These are phyloP conservation scores for Idaea dimidiata DNA, from an alignment of 2,888 invertebrate genomes.

Conservation along the genomic window DNA sequence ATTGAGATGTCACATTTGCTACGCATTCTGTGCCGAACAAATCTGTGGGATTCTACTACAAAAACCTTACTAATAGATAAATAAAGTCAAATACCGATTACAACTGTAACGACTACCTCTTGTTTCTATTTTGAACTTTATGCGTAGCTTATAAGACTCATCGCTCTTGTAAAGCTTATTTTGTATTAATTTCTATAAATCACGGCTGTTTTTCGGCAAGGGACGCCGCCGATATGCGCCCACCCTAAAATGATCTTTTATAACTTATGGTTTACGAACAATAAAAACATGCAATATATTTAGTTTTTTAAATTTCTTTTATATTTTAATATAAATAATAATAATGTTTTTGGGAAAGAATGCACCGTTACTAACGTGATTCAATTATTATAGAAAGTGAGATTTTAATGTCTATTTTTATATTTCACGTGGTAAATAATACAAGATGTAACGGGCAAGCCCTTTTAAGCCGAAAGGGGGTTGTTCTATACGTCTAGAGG, in stretches of 20 bases:
- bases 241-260: constrained; percentile 37
- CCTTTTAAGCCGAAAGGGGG: too few relatives aligned
- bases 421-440: too few relatives aligned
- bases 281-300: constrained; percentile 33
- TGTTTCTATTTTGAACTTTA: constrained; percentile 11
- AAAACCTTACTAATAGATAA: constrained; percentile 61
- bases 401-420: not conserved
- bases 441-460: too few relatives aligned
- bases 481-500: too few relatives aligned
- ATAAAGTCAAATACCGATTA: constrained; percentile 58
- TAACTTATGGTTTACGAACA: constrained; percentile 32
- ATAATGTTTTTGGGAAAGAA: not conserved
- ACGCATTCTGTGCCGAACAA: constrained; percentile 51
- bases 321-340: not conserved
- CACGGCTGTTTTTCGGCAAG: constrained; percentile 40
- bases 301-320: constrained; percentile 10
- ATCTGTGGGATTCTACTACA: constrained; percentile 51
- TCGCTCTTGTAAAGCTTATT: not conserved
- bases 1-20: constrained; percentile 72
- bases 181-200: constrained; percentile 32
- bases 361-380: not conserved
- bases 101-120: constrained; percentile 16
- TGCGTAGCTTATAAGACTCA: not conserved
- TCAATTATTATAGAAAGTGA: not conserved
- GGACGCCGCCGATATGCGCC: constrained; percentile 32